These are phyloP conservation scores for Thaleichthys pacificus DNA, from an alignment of 2,797 vertebrate species.

Conservation along the genomic window DNA sequence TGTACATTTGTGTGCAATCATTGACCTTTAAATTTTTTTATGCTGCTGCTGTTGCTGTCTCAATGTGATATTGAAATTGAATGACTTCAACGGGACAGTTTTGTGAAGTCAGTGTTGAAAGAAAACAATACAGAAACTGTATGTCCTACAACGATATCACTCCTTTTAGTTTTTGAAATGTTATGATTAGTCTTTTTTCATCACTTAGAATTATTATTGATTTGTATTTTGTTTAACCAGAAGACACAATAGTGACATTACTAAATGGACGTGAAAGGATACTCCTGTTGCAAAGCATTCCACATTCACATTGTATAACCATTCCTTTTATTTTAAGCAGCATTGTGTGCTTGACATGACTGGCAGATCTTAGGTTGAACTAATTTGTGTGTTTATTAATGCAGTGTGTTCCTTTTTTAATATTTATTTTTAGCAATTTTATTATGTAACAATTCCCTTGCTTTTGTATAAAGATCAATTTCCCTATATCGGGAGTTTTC, in stretches of 20 bases:
- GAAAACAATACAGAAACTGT: conserved; percentile 4
- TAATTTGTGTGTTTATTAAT: background rate
- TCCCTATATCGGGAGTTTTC: conserved; percentile 31
- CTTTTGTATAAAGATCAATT: conserved; percentile 75
- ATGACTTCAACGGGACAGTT: conserved; percentile 27
- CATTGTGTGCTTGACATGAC: background rate
- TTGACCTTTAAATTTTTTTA: conserved; percentile 35
- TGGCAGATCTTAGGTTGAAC: background rate
- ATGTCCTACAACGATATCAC: conserved; percentile 1
- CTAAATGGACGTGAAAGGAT: conserved; percentile 6
- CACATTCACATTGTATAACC: conserved; percentile 35
- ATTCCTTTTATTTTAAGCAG: conserved; percentile 5
- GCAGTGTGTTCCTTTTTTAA: conserved; percentile 28
- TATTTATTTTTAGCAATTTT: conserved; percentile 57
- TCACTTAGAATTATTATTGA: background rate
- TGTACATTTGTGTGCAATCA: conserved; percentile 49
- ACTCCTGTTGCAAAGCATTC: conserved; percentile 37
- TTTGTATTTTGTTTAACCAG: background rate
- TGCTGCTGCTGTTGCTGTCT: conserved; percentile 30
- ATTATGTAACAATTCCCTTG: conserved; percentile 67
- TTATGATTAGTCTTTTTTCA: background rate
- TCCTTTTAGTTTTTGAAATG: background rate
- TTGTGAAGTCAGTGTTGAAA: conserved; percentile 36
- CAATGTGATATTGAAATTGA: conserved; percentile 37
- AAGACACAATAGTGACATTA: background rate